A percentile compares a stretch with the other conserved stretches of the same genome.
These are phyloP conservation scores for Listronotus bonariensis DNA, from an alignment of 1,140 invertebrate species.

Conservation along the genomic window DNA sequence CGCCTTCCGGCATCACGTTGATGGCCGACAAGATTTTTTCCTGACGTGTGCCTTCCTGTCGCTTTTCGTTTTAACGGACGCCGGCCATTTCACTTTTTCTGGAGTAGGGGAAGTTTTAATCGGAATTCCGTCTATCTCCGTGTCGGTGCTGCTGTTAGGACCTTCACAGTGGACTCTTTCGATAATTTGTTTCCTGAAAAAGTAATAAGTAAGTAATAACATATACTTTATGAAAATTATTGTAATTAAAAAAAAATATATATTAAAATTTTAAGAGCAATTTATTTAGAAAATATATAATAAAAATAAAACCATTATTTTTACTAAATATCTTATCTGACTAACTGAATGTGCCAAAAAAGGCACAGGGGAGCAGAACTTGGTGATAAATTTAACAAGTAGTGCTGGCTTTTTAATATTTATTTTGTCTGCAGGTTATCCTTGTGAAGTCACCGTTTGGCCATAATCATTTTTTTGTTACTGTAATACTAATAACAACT, in stretches of 20 bases:
- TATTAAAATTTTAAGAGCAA: too few species aligned
- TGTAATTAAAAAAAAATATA: not conserved
- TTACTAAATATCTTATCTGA: not conserved
- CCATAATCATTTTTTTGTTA: too few species aligned
- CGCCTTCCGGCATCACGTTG: constrained; percentile 47
- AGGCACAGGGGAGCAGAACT: too few species aligned
- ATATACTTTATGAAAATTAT: too few species aligned
- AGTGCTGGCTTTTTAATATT: too few species aligned
- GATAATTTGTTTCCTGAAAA: constrained; percentile 43
- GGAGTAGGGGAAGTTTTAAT: constrained; percentile 34
- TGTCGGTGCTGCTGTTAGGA: constrained; percentile 46
- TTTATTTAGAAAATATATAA: too few species aligned
- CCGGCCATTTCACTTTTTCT: constrained; percentile 38
- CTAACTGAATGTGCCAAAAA: too few species aligned
- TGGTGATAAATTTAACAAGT: too few species aligned
- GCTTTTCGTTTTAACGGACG: constrained; percentile 38
- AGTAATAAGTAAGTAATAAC: not conserved
- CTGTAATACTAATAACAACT: too few species aligned
- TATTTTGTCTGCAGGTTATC: too few species aligned
- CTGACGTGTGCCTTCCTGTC: constrained; percentile 41
- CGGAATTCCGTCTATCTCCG: constrained; percentile 49
- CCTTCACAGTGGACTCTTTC: constrained; percentile 43
- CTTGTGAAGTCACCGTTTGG: too few species aligned
- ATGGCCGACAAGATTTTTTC: constrained; percentile 45
- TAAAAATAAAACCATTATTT: too few species aligned